Conservation (phyloP, 1,140 invertebrate species). For the Bombus sylvicola region DNA sequence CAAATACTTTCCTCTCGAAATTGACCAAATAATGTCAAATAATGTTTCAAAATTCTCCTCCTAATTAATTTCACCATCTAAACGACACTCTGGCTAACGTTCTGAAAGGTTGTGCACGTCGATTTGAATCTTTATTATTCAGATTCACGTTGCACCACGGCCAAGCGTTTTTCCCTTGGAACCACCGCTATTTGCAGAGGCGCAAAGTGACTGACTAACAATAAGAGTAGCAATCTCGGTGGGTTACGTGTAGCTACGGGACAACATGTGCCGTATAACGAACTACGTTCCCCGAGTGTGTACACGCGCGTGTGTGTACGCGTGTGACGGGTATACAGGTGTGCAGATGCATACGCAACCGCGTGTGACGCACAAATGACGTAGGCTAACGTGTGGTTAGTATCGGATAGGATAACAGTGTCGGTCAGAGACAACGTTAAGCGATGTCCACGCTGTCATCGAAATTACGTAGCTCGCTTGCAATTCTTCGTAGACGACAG, state of each 20-base stretch:
- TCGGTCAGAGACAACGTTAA: constrained; percentile 33
- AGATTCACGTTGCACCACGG: background rate
- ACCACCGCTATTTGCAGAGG: constrained; percentile 21
- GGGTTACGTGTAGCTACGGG: constrained; percentile 27
- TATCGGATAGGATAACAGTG: constrained; percentile 55
- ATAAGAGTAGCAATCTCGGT: constrained; percentile 43
- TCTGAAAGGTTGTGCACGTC: too few species aligned
- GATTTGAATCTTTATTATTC: background rate
- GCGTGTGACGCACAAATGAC: constrained; percentile 35
- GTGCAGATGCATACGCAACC: constrained; percentile 20
- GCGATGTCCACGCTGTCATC: constrained; percentile 14
- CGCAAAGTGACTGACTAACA: constrained; percentile 18
- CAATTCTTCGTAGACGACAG: background rate
- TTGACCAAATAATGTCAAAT: too few species aligned
- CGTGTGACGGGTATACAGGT: background rate
- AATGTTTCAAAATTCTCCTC: too few species aligned
- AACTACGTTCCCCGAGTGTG: background rate
- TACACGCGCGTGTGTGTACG: background rate
- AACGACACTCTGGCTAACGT: too few species aligned
- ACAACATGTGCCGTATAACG: constrained; percentile 35
- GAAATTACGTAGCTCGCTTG: background rate
- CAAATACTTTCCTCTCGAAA: too few species aligned
- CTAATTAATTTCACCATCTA: too few species aligned
- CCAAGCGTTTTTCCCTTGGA: background rate
- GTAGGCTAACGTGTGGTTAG: constrained; percentile 43